These are phyloP conservation scores for Tyto alba DNA, from an alignment of 2,113 vertebrate species.

Conservation along the genomic window DNA sequence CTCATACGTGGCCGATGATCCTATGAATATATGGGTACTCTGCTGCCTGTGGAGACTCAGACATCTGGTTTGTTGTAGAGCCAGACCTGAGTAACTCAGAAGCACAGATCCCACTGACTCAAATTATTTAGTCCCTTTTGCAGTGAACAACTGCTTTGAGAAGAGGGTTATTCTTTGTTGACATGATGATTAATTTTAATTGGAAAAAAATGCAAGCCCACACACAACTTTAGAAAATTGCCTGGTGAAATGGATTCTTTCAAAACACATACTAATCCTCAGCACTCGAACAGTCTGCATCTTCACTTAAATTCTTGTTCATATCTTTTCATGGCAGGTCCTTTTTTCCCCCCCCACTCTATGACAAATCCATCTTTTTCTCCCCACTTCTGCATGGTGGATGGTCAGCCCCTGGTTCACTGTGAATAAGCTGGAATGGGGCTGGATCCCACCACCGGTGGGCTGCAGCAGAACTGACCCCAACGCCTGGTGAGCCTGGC, in stretches of 20 bases:
- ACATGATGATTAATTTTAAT: background rate
- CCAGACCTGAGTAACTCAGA: background rate
- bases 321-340: fast-evolving
- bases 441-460: background rate
- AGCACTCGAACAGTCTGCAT: background rate
- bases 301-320: background rate
- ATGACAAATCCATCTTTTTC: background rate
- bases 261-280: background rate
- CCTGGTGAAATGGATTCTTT: background rate
- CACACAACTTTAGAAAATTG: background rate
- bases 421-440: fast-evolving
- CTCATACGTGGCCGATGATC: no score
- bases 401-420: no score
- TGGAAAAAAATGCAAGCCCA: background rate
- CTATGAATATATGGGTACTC: background rate
- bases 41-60: background rate
- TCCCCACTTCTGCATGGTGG: fast-evolving
- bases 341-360: fast-evolving
- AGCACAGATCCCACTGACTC: background rate
- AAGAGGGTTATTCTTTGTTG: background rate
- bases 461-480: no score
- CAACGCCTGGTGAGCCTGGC: no score
- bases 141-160: background rate
- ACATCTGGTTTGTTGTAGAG: background rate
- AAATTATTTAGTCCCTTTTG: background rate